Percentiles rank a stretch among this genome's conserved stretches.
Conservation (phyloP, 30 jellyfish, hydroid and myxozoan species). For the Calvadosia cruxmelitensis region DNA sequence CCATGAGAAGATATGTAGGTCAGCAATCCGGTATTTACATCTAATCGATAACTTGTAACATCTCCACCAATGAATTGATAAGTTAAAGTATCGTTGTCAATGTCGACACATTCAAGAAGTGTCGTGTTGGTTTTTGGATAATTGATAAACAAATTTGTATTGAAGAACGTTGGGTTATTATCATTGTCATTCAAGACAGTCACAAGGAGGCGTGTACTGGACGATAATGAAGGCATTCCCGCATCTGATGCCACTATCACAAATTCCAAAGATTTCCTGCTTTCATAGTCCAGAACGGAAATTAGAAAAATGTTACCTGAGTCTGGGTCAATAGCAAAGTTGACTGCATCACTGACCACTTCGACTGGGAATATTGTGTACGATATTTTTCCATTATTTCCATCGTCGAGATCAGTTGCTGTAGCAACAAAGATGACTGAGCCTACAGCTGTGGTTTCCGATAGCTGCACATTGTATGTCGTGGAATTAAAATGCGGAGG, state of each 20-base stretch:
- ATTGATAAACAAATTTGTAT: neutral
- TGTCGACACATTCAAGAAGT: neutral
- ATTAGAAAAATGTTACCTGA: neutral
- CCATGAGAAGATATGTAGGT: no score
- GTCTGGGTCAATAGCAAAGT: neutral
- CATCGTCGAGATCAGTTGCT: conserved; percentile 10
- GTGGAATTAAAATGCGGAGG: neutral
- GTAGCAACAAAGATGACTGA: neutral
- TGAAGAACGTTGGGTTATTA: neutral
- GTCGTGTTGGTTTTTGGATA: neutral
- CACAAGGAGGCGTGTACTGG: neutral
- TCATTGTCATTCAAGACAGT: neutral
- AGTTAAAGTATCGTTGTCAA: neutral
- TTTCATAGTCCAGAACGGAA: neutral
- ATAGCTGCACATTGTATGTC: neutral
- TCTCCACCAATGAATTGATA: neutral
- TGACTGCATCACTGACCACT: neutral
- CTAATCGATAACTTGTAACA: neutral
- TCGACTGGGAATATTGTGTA: neutral
- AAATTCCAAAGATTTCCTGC: neutral
- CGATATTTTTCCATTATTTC: neutral
- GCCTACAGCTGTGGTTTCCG: neutral
- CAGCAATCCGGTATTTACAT: neutral
- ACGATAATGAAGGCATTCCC: conserved; percentile 5
- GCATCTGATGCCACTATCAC: neutral